These are phyloP conservation scores for Malacoraja senta DNA, from an alignment of 2,797 vertebrate species.

Conservation along the genomic window DNA sequence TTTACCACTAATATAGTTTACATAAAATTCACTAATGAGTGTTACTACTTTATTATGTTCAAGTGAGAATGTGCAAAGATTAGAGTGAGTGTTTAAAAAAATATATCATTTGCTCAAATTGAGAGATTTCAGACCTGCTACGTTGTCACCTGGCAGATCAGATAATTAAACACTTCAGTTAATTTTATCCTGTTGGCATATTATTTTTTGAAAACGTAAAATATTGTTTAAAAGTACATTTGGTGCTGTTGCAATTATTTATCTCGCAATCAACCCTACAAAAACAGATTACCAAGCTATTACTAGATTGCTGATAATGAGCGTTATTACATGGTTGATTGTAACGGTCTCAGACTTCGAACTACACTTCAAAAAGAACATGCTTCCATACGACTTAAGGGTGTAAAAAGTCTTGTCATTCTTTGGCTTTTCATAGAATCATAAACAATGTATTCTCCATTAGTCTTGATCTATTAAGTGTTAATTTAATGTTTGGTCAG, in stretches of 20 bases:
- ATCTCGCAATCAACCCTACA: too few species aligned
- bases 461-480: neutral
- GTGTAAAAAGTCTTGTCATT: too few species aligned
- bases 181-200: neutral
- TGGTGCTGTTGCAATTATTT: too few species aligned
- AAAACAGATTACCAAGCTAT: too few species aligned
- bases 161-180: neutral
- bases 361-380: too few species aligned
- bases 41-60: neutral
- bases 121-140: neutral
- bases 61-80: neutral
- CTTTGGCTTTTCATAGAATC: too few species aligned
- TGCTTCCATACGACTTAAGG: too few species aligned
- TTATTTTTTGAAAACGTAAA: neutral
- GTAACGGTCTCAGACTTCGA: too few species aligned
- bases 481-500: conserved; percentile 53
- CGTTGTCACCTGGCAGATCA: neutral
- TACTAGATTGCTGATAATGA: too few species aligned
- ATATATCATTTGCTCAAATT: neutral
- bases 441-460: neutral
- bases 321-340: too few species aligned
- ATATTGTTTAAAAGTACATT: neutral
- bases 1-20: neutral
- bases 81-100: neutral
- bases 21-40: neutral